Evolutionary conservation across 1,140 invertebrate genomes (phyloP).

Genomic region (Zaprionus camerounensis): DNA sequence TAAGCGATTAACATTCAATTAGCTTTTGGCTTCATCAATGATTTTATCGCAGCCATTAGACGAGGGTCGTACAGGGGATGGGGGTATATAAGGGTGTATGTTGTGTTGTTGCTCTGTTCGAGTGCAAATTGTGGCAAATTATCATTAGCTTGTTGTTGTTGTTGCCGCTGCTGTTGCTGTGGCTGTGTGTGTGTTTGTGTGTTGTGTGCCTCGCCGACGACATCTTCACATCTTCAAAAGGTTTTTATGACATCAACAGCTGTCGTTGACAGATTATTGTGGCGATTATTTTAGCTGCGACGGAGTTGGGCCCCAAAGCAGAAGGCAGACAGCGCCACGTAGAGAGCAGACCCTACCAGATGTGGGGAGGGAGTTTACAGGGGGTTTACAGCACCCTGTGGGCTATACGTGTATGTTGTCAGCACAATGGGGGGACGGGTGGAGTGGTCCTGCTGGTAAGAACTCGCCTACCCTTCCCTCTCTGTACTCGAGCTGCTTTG

Average conservation of each 20-base stretch:
- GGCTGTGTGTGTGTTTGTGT: slow-evolving; percentile 21
- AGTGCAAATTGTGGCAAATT: slow-evolving; percentile 84
- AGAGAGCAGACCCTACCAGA: slow-evolving; percentile 2
- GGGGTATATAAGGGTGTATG: slow-evolving; percentile 1
- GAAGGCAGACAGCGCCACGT: slow-evolving; percentile 42
- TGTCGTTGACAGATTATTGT: slow-evolving; percentile 84
- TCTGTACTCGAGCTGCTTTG: slow-evolving; percentile 51
- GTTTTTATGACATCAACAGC: slow-evolving; percentile 84
- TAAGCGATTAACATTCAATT: slow-evolving; percentile 83
- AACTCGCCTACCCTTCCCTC: slow-evolving; percentile 17
- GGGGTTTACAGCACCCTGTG: slow-evolving; percentile 5
- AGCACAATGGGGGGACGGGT: neutral
- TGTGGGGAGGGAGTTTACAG: slow-evolving; percentile 28
- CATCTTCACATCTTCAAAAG: slow-evolving; percentile 80
- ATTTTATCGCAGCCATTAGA: slow-evolving; percentile 79
- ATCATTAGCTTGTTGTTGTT: slow-evolving; percentile 73
- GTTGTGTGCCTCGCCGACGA: slow-evolving; percentile 43
- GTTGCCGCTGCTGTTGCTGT: slow-evolving; percentile 18
- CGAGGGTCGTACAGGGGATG: slow-evolving; percentile 17
- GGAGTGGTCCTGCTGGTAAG: slow-evolving; percentile 3
- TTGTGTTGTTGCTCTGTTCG: slow-evolving; percentile 52
- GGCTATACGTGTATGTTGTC: slow-evolving; percentile 10
- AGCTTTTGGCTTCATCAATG: slow-evolving; percentile 82
- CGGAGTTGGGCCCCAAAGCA: slow-evolving; percentile 39
- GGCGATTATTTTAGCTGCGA: slow-evolving; percentile 76